These are phyloP conservation scores for Creontiades dilutus DNA, from an alignment of 2,888 invertebrate genomes.

Conservation along the genomic window DNA sequence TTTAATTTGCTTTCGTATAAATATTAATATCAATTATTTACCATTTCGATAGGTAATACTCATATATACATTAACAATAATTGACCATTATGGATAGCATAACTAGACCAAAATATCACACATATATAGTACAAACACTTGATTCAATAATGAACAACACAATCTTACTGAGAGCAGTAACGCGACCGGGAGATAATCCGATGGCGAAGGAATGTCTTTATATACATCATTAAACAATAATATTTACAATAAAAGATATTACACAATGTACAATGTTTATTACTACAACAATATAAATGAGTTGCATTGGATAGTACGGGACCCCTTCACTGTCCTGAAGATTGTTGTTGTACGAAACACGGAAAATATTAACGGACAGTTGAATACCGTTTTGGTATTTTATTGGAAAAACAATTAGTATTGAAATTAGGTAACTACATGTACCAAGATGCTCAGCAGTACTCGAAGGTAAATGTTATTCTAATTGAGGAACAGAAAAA, in stretches of 20 bases:
- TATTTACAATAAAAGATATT: constrained; percentile 16
- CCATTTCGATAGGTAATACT: not conserved
- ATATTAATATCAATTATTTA: not conserved
- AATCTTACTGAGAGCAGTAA: not conserved
- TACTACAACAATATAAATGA: not conserved
- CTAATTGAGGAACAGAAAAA: no score
- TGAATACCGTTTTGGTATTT: no score
- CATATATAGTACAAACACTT: constrained; percentile 44
- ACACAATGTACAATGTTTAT: constrained; percentile 42
- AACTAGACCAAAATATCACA: constrained; percentile 60
- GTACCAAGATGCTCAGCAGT: no score
- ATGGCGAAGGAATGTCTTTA: constrained; percentile 42
- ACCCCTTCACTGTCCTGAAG: not conserved
- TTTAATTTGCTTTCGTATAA: constrained; percentile 51
- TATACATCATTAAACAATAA: not conserved
- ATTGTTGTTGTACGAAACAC: not conserved
- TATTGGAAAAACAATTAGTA: no score
- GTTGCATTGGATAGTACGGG: not conserved
- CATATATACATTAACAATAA: constrained; percentile 35
- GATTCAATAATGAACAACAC: constrained; percentile 10
- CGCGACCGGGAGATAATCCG: not conserved
- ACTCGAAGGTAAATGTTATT: no score
- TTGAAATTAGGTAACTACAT: no score
- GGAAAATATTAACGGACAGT: not conserved
- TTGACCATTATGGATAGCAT: not conserved